Base-by-base conservation (phyloP, 1,140 invertebrate species). In the Sycophaga agraensis region DNA sequence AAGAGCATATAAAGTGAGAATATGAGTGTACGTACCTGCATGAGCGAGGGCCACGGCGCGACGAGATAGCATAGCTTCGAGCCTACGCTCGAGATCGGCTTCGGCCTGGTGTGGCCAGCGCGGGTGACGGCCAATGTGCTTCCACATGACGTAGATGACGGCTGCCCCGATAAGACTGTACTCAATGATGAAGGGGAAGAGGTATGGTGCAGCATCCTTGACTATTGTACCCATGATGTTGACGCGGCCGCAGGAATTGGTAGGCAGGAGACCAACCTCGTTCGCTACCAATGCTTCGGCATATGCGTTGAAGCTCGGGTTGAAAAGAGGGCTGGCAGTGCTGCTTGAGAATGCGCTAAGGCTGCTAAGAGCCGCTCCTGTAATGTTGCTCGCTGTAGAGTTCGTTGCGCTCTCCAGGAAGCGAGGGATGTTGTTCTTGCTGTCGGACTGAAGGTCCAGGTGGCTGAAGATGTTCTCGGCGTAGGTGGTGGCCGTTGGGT, bases 81-180 rank as follows among this genome's bases (percentile, higher is more conserved):
- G 80, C 72, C 90, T 85, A 73, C 91, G 91, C 81, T 93, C 91
- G 67, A 93, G 82, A 80, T 93, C 90, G 79, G 92, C 91, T 70
- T 93, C 90, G 65, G 87, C 89, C 69, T 89, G 85, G 70, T 89
- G 89, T 0, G 79, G 77, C 78, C 78, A 81, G 39, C 78, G 78
- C 2, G 90, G 89, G 78, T 92, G 89, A 68, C 90, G 87, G 35
- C 93, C 92, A 77, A 97, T 96, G 78, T 95, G 93, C 72, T 91
- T 91, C 95, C 95, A 98, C 89, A 98, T 97, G 42, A 98, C 93
- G 77, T 97, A 98, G 70, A 98, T 90, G 21, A 99, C 93, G 49
- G 96, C 95, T 21, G 96, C 96, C 17, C 94, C 95, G 73, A 99
- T 97, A 43, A 99, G 81, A 61, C 94, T 96, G 78, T 98, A 98